Evolutionary conservation across 2,797 vertebrate genomes (phyloP), one percentile per base, ranked within the genome.

Genomic region (Brachyalestes nurse): DNA sequence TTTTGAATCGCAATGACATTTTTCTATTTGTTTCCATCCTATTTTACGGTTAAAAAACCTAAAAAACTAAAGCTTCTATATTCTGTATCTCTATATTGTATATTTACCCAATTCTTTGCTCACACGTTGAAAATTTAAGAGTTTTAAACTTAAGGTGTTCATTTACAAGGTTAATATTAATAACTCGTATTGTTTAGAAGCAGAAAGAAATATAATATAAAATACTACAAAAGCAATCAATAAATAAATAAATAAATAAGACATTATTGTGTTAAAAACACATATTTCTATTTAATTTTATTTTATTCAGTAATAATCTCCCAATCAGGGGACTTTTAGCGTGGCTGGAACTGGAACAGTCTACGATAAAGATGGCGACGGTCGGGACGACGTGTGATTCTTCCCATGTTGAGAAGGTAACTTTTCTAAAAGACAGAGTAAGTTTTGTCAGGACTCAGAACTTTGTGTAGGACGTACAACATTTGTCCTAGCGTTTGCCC

Each of bases 351-450:
- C 72, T 69, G 17, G 16, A 45, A 38, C 4, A 34, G 61, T 16
- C 49, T 45, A 65, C 67, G 77, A 70, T 23, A 40, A 86, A 84
- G 17, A 86, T 86, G 85, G 85, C 85, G 85, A 6, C 80, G 42
- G 1, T 58, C 62, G n/a, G 55, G 47, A 6, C 16, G 23, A 25
- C 72, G 12, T 80, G 75, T 77, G 82, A 70, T 60, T 65, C 53
- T 79, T 53, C 55, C 1, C 47, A 16, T 21, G 62, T 77, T 12
- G 61, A 78, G 55, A 81, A 82, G 6, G 5, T 60, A 1, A 14
- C 45, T 13, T n/a, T 42, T 38, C 49, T 57, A 7, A 45, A 72
- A 47, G 2, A 60, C 1, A 60, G 51, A 21, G 42, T 71, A 45
- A 72, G 79, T 67, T 40, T 42, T 51, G 17, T 2, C 45, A 1